Evolutionary conservation across 2,113 vertebrate species (phyloP).

Genomic region (Isurus oxyrinchus): DNA sequence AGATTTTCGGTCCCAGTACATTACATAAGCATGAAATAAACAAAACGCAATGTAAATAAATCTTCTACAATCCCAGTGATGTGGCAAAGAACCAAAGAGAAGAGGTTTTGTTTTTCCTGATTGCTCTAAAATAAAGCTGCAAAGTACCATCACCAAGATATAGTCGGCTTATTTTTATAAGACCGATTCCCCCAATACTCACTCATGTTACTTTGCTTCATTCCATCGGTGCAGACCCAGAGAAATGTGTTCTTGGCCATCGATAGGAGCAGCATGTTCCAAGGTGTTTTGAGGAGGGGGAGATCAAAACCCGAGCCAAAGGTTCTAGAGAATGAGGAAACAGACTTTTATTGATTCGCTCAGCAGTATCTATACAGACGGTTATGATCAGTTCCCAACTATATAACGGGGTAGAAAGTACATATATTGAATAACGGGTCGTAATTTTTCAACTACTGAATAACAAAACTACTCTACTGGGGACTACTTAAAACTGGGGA

Average conservation of each 20-base stretch:
- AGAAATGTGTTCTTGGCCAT: neutral
- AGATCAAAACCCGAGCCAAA: neutral
- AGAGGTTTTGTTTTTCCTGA: neutral
- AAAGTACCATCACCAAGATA: neutral
- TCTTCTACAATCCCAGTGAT: neutral
- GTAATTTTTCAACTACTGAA: too few species aligned
- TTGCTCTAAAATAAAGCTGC: neutral
- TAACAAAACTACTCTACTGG: neutral
- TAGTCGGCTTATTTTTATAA: neutral
- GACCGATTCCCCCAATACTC: neutral
- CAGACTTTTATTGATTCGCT: neutral
- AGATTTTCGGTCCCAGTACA: too few species aligned
- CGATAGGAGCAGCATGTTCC: neutral
- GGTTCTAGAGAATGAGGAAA: neutral
- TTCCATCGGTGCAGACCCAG: too few species aligned
- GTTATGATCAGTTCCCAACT: neutral
- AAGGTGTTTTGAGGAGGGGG: neutral
- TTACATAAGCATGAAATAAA: too few species aligned
- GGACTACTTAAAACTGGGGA: neutral
- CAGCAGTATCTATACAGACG: neutral
- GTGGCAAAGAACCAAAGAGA: neutral
- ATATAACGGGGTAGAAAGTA: neutral
- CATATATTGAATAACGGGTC: neutral
- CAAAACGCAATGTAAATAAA: neutral
- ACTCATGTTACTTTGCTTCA: neutral